Evolutionary conservation across 2,888 invertebrate genomes (phyloP).

Genomic region (Siphlonurus alternatus): DNA sequence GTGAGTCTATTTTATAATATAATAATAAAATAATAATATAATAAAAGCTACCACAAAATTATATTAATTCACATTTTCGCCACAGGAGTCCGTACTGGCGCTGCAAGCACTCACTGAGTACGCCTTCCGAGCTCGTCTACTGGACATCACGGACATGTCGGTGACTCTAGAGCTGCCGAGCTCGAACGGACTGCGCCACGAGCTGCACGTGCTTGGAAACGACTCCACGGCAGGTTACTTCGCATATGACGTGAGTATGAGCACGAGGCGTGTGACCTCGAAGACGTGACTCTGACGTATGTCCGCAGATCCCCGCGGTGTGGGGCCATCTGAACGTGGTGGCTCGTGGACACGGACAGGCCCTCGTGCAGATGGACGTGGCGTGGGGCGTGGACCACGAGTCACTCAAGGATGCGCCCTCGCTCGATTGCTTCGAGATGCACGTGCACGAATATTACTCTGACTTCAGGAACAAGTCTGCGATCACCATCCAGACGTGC

Average conservation of each 20-base stretch:
- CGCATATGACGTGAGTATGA: slow-evolving; percentile 18
- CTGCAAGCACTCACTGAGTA: slow-evolving; percentile 32
- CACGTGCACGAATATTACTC: slow-evolving; percentile 24
- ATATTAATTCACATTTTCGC: neutral
- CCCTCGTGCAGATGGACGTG: slow-evolving; percentile 32
- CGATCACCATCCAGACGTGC: slow-evolving; percentile 22
- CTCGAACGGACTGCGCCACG: slow-evolving; percentile 16
- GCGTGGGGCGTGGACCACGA: slow-evolving; percentile 28
- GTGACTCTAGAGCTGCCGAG: slow-evolving; percentile 23
- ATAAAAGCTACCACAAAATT: neutral
- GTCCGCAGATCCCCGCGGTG: slow-evolving; percentile 25
- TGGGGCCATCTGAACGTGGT: slow-evolving; percentile 34
- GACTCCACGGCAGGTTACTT: slow-evolving; percentile 17
- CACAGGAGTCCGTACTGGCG: slow-evolving; percentile 31
- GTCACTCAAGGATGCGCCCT: slow-evolving; percentile 22
- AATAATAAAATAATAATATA: neutral
- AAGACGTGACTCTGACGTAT: too few species aligned
- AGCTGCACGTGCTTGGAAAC: slow-evolving; percentile 18
- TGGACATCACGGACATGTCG: slow-evolving; percentile 27
- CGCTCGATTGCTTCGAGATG: slow-evolving; percentile 28
- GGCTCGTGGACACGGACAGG: slow-evolving; percentile 33
- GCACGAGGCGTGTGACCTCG: too few species aligned
- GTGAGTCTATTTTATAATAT: too few species aligned
- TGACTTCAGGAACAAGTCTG: slow-evolving; percentile 23
- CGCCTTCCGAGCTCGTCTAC: slow-evolving; percentile 26